These are phyloP conservation scores for Geothlypis trichas DNA, from an alignment of 2,113 vertebrate species.

Conservation along the genomic window DNA sequence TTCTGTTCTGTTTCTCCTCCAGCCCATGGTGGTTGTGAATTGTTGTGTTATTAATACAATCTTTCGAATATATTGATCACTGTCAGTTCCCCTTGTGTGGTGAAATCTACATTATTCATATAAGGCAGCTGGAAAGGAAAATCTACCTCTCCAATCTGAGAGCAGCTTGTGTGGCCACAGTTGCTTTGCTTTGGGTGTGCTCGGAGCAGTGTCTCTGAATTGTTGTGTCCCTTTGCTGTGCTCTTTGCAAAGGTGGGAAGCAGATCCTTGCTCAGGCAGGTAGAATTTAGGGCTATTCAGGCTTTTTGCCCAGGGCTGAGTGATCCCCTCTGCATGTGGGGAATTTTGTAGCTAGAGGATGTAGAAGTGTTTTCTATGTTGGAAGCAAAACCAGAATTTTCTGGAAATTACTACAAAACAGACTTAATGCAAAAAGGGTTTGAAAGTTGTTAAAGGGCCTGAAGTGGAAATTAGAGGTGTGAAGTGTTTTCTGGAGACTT, in stretches of 20 bases:
- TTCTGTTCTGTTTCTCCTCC: not conserved
- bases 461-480: not conserved
- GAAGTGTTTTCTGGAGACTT: not conserved
- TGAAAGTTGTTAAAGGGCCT: not conserved
- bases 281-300: not conserved
- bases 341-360: not conserved
- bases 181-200: not conserved
- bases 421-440: not conserved
- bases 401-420: not conserved
- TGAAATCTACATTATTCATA: not conserved
- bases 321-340: not conserved
- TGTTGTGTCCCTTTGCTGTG: accelerated
- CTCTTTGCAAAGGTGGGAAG: not conserved
- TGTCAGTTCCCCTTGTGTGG: not conserved
- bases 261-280: not conserved
- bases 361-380: not conserved
- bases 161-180: not conserved
- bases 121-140: not conserved
- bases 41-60: not conserved
- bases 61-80: not conserved
- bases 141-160: not conserved
- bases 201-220: not conserved
- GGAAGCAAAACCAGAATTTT: not conserved
- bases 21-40: not conserved
- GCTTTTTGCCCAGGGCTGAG: not conserved